Base-by-base conservation (phyloP, 2,113 vertebrate genomes). In the Chionomys nivalis region DNA sequence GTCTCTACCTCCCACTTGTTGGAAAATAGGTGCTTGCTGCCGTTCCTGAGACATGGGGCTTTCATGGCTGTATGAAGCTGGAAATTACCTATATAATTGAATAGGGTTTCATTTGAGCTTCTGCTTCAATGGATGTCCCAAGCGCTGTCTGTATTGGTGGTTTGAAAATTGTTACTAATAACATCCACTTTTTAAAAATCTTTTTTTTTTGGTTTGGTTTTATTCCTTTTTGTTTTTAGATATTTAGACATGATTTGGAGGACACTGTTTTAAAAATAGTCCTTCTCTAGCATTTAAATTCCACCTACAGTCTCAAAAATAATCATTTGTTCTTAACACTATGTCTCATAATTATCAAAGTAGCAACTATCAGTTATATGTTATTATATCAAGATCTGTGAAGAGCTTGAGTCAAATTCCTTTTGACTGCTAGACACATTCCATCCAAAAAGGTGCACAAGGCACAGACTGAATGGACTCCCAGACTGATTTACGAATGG, bases 111-210 rank as follows among this genome's bases (percentile, higher is more conserved):
- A 66, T 58, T 81, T 92, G 88, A 72, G 39, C 3, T 89, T 85
- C 77, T 90, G 36, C 61, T 96, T 81, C 78, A 88, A 72, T 42
- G 89, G 39, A 23, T 94, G 24, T 85, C 11, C 76, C 79, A 82
- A 66, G 52, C 19, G 82, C 55, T 92, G 49, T 44, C 66, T 92
- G 39, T 66, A 58, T 58, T n/a, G 23, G n/a, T 19, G 21, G 7
- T 47, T 76, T 73, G n/a, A 96, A 95, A 77, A 33, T 52, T 44
- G 7, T 52, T 12, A 75, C 14, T 49, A 39, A 68, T 73, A 76
- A 36, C 55, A 77, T 87, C 85, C 36, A 87, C 31, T 76, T 87
- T 86, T 61, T 28, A 77, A 76, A 39, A 63, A 21, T 3, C 7
- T 72, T 28, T 88, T 52, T 52, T 63, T 83, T 28, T 88, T 63